A percentile compares a stretch with the other conserved stretches of the same genome.
Conservation (phyloP, 2,888 invertebrate species). For the Silvanus unidentatus region DNA sequence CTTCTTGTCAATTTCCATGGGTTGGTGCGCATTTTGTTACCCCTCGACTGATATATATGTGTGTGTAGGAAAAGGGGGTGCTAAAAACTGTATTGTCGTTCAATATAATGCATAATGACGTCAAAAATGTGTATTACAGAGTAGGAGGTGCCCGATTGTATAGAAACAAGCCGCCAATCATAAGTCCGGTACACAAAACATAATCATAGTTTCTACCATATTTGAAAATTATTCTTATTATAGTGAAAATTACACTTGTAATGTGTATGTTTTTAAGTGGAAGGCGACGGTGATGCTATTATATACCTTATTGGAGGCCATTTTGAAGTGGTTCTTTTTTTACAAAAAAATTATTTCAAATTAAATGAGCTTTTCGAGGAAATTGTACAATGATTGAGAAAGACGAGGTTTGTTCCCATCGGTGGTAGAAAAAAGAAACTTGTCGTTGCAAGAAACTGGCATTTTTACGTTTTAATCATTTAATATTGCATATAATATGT, state of each 20-base stretch:
- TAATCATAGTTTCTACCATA: conserved; percentile 41
- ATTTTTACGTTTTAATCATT: not conserved
- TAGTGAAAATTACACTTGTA: conserved; percentile 36
- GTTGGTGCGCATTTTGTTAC: no score
- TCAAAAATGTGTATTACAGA: not conserved
- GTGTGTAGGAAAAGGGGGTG: conserved; percentile 1
- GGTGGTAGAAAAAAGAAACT: no score
- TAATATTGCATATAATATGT: not conserved
- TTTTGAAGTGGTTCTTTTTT: conserved; percentile 25
- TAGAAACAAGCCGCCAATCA: conserved; percentile 23
- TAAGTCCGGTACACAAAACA: conserved; percentile 23
- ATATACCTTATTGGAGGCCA: conserved; percentile 24
- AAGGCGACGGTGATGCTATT: no score
- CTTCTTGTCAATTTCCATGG: no score
- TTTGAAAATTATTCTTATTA: conserved; percentile 47
- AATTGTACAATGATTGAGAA: no score
- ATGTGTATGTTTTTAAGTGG: no score
- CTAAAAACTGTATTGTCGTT: conserved; percentile 1
- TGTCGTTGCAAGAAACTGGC: no score
- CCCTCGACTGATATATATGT: not conserved
- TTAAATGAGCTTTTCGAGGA: no score
- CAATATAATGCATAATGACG: not conserved
- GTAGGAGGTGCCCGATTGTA: conserved; percentile 4
- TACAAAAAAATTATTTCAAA: no score
- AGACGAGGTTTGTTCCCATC: no score